Conservation (phyloP, 2,113 vertebrate genomes). For the Numenius arquata region DNA sequence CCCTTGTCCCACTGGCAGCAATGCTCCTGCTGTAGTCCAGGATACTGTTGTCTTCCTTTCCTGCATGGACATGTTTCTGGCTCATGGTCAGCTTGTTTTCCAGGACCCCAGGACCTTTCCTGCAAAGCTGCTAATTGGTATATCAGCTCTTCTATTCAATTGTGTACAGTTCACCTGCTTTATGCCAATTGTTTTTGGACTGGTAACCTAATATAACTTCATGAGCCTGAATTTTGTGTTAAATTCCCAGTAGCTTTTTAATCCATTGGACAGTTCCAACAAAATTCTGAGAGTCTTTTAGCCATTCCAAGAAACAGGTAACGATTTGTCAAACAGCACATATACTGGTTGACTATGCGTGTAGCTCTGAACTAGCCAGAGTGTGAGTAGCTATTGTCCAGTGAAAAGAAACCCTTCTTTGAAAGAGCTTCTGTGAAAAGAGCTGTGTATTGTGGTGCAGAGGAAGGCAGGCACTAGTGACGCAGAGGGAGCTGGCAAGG, state of each 20-base stretch:
- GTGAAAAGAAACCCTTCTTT: background rate
- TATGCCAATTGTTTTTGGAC: background rate
- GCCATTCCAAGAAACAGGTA: background rate
- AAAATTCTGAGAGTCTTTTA: background rate
- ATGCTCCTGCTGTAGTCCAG: background rate
- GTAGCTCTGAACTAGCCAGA: background rate
- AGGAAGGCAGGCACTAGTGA: background rate
- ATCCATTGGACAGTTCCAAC: background rate
- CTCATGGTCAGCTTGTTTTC: background rate
- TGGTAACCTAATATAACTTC: background rate
- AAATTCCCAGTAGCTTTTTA: background rate
- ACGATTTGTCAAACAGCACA: background rate
- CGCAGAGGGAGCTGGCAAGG: background rate
- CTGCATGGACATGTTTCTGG: background rate
- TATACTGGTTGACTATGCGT: background rate
- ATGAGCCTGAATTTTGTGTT: background rate
- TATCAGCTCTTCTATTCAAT: background rate
- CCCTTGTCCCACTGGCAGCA: accelerated
- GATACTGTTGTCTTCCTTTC: background rate
- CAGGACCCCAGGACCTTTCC: background rate
- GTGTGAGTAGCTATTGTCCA: background rate
- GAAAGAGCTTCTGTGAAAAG: background rate
- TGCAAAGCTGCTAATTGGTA: background rate
- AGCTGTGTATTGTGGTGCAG: accelerated
- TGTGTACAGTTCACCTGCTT: background rate